Conservation (phyloP, 2,113 vertebrate genomes). For the Hippolais icterina region DNA sequence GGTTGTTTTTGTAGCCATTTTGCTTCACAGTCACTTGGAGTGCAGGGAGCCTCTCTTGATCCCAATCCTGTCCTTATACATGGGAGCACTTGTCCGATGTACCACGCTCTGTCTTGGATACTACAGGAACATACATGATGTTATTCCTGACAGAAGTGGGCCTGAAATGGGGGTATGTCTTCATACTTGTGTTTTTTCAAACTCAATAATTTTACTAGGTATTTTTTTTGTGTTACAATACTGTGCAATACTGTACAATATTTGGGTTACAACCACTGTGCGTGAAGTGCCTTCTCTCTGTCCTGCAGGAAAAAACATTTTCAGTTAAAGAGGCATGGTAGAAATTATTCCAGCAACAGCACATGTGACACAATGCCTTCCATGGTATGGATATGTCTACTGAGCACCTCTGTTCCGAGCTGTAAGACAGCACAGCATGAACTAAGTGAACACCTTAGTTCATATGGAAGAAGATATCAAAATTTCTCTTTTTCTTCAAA, state of each 20-base stretch:
- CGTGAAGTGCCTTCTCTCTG: neutral
- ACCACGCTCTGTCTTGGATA: conserved; percentile 91
- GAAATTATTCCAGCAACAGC: neutral
- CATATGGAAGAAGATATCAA: neutral
- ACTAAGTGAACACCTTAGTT: neutral
- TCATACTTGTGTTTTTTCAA: neutral
- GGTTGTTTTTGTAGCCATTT: conserved; percentile 95
- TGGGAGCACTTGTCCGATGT: conserved; percentile 94
- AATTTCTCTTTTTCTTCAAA: neutral
- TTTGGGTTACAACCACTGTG: neutral
- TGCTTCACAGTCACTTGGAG: conserved; percentile 95
- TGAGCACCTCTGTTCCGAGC: neutral
- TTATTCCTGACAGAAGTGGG: conserved; percentile 89
- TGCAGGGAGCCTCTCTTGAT: conserved; percentile 94
- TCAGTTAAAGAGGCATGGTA: neutral
- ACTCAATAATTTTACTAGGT: neutral
- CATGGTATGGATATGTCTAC: neutral
- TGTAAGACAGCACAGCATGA: neutral
- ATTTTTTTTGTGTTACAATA: neutral
- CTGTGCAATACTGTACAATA: too few species aligned
- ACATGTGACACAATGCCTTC: neutral
- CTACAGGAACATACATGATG: conserved; percentile 93
- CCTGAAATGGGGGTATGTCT: conserved; percentile 88
- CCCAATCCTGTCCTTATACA: conserved; percentile 95
- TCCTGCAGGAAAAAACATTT: neutral